phyloP scores from a whole-genome alignment of 2,797 vertebrate species.

The Spea hammondii region DNA sequence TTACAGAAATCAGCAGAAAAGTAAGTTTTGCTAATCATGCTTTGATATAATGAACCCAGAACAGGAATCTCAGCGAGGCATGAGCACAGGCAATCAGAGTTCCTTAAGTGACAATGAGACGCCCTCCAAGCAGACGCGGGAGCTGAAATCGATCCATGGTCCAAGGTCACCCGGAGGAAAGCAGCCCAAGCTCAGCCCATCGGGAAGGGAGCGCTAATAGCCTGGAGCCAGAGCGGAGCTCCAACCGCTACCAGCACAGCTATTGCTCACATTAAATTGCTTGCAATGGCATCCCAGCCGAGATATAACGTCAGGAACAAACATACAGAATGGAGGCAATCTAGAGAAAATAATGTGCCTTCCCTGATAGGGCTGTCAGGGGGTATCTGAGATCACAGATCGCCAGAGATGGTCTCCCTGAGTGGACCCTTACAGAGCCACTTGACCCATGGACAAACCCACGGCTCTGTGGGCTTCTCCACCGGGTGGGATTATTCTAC shows the following conservation, averaged over 20 bases:
- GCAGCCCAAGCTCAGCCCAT: conserved; percentile 9
- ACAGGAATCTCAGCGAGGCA: not conserved
- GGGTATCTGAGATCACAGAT: too few species aligned
- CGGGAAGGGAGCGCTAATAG: conserved; percentile 39
- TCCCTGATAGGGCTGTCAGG: too few species aligned
- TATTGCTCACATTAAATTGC: not conserved
- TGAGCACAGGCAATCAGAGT: conserved; percentile 26
- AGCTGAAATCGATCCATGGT: conserved; percentile 44
- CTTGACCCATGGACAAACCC: too few species aligned
- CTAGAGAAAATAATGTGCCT: too few species aligned
- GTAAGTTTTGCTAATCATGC: conserved; percentile 1
- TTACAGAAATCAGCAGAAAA: not conserved
- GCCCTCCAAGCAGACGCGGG: not conserved
- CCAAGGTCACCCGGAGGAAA: conserved; percentile 56
- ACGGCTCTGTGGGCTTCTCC: too few species aligned
- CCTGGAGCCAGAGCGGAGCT: conserved; percentile 17
- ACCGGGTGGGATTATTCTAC: too few species aligned
- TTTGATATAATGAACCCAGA: not conserved
- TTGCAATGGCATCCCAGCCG: conserved; percentile 14
- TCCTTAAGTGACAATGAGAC: conserved; percentile 36
- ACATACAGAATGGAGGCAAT: not conserved
- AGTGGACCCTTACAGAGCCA: too few species aligned
- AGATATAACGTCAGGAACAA: not conserved
- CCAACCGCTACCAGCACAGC: conserved; percentile 53
- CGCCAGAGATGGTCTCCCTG: too few species aligned